Conservation (phyloP, 1,140 invertebrate genomes). For the Solen grandis region DNA sequence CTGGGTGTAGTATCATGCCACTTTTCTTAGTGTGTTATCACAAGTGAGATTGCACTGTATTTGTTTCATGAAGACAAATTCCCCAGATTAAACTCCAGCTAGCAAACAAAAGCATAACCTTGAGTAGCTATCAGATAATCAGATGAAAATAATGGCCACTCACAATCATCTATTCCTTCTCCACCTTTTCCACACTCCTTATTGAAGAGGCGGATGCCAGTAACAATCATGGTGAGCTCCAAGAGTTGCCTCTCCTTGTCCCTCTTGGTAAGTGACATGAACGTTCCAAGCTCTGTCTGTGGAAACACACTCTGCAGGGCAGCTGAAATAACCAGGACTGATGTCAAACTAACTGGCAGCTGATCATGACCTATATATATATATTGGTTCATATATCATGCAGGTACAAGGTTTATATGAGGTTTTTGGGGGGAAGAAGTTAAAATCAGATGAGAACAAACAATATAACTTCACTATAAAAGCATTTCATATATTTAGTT, state of each 20-base stretch:
- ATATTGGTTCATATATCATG: too few species aligned
- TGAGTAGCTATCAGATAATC: too few species aligned
- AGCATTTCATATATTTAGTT: too few species aligned
- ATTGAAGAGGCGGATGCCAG: conserved; percentile 81
- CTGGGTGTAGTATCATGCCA: too few species aligned
- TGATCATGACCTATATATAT: too few species aligned
- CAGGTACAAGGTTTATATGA: too few species aligned
- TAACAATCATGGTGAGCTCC: conserved; percentile 81
- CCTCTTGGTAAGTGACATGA: conserved; percentile 83
- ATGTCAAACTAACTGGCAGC: background rate
- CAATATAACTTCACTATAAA: too few species aligned
- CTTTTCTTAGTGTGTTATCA: too few species aligned
- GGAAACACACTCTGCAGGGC: conserved; percentile 89
- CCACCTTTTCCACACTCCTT: conserved; percentile 82
- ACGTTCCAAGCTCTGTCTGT: conserved; percentile 85
- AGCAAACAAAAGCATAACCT: too few species aligned
- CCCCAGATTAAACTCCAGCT: too few species aligned
- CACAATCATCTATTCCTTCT: conserved; percentile 81
- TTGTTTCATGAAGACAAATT: too few species aligned
- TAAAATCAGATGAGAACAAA: background rate
- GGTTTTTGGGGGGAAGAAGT: background rate
- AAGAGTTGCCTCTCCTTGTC: conserved; percentile 81
- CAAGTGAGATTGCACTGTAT: too few species aligned
- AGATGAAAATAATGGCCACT: conserved; percentile 60
- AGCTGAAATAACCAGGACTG: conserved; percentile 78